These are phyloP conservation scores for Tipula confusa DNA, from an alignment of 2,888 invertebrate species.

Conservation along the genomic window DNA sequence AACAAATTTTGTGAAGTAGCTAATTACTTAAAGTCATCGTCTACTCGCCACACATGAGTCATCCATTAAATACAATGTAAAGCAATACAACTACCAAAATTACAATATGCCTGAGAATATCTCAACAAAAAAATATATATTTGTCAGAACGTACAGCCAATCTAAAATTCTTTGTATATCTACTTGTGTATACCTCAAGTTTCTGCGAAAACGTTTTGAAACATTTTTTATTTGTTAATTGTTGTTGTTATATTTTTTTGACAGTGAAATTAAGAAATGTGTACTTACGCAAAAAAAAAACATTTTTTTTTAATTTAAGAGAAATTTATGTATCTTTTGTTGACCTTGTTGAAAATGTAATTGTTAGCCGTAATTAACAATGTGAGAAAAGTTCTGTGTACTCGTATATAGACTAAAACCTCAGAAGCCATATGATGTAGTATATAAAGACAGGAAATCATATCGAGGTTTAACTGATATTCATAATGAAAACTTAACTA, in stretches of 20 bases:
- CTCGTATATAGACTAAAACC: not conserved
- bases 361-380: not conserved
- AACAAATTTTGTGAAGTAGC: not conserved
- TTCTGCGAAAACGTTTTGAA: not conserved
- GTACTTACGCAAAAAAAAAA: not conserved
- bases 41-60: not conserved
- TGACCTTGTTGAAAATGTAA: not conserved
- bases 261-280: not conserved
- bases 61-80: not conserved
- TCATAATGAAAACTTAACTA: not conserved
- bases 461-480: not conserved
- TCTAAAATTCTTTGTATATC: not conserved
- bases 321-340: not conserved
- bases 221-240: not conserved
- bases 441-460: not conserved
- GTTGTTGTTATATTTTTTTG: not conserved
- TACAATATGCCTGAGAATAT: not conserved
- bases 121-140: not conserved
- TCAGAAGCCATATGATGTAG: not conserved
- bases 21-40: not conserved
- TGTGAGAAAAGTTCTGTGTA: not conserved
- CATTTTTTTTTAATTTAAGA: too few relatives aligned
- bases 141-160: not conserved
- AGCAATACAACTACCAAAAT: not conserved
- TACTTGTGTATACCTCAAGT: not conserved